Evolutionary conservation across 2,888 invertebrate genomes (phyloP), one percentile per base, ranked within the genome.

Genomic region (Archips crataeganus): DNA sequence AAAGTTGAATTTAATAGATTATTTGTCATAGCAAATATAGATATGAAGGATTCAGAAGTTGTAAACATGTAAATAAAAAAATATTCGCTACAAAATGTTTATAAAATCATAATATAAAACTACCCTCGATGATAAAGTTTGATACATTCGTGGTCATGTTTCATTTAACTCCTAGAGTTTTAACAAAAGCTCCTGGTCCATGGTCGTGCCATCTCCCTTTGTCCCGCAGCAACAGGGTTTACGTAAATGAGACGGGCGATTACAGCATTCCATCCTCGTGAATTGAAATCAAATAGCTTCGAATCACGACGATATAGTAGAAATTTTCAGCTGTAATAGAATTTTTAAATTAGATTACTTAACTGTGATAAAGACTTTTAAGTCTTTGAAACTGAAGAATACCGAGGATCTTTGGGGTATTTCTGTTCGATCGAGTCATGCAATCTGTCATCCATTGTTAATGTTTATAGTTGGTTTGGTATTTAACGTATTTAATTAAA

Each of bases 221-320:
- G 34, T 51, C 57, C 66, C 42, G 3, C 51, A n/a, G 6, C 23
- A 3, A 10, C 15, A 45, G 23, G 3, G 34, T 65, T 4, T 2
- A 71, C 57, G 61, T 36, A 34, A 75, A 62, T n/a, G 15, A 51
- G 70, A 66, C 8, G 11, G 13, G 75, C n/a, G 13, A 79, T 73
- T 92, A 94, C 79, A 93, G 79, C 34, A 92, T 90, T 1, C 93
- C 93, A 36, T 93, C 93, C 86, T 93, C 93, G 80, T 93, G 91
- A 79, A 93, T 89, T 8, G 93, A 93, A 81, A 93, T 88, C 83
- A 93, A 80, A 71, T 93, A 94, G 81, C 94, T 94, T 63, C 94
- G 85, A 54, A 94, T 92, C 2, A 94, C 88, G 72, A 93, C 85
- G 78, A 94, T 93, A 80, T 87, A 93, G 84, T 93, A 94, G 77